Percentiles rank a stretch among this genome's conserved stretches.
Conservation (phyloP, 2,888 invertebrate species). For the Zonitis immaculata region DNA sequence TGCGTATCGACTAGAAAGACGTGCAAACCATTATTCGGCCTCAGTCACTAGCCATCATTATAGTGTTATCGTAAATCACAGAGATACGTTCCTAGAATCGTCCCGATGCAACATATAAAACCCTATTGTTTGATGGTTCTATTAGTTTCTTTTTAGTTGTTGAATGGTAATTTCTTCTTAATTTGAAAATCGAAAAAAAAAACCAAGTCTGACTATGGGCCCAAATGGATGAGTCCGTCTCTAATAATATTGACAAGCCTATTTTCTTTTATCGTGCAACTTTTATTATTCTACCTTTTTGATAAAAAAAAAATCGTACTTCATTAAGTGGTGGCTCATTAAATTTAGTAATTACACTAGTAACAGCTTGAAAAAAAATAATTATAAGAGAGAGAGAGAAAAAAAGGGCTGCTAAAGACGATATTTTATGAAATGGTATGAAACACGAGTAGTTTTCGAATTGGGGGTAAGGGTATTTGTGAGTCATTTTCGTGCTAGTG, state of each 20-base stretch:
- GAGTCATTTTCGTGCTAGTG: conserved; percentile 29
- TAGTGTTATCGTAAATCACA: conserved; percentile 20
- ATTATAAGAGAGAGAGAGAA: conserved; percentile 15
- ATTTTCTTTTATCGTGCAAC: too few species aligned
- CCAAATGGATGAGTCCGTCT: not conserved
- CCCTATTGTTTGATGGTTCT: conserved; percentile 16
- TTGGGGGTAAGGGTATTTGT: conserved; percentile 6
- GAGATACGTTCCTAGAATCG: conserved; percentile 22
- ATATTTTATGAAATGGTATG: conserved; percentile 9
- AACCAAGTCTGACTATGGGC: not conserved
- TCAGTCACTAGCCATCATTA: conserved; percentile 18
- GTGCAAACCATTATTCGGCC: conserved; percentile 20
- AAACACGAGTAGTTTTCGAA: conserved; percentile 8
- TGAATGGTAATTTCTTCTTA: conserved; percentile 16
- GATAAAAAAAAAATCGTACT: conserved; percentile 22
- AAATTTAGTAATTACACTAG: conserved; percentile 31
- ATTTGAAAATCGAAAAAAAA: conserved; percentile 16
- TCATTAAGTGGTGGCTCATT: conserved; percentile 35
- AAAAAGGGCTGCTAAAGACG: conserved; percentile 16
- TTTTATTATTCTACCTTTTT: too few species aligned
- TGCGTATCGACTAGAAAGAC: conserved; percentile 15
- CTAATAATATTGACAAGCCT: not conserved
- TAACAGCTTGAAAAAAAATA: conserved; percentile 16
- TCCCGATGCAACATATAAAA: conserved; percentile 20
- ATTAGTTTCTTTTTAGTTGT: conserved; percentile 16